These are phyloP conservation scores for Ceratina calcarata DNA, from an alignment of 1,140 invertebrate species.

Conservation along the genomic window DNA sequence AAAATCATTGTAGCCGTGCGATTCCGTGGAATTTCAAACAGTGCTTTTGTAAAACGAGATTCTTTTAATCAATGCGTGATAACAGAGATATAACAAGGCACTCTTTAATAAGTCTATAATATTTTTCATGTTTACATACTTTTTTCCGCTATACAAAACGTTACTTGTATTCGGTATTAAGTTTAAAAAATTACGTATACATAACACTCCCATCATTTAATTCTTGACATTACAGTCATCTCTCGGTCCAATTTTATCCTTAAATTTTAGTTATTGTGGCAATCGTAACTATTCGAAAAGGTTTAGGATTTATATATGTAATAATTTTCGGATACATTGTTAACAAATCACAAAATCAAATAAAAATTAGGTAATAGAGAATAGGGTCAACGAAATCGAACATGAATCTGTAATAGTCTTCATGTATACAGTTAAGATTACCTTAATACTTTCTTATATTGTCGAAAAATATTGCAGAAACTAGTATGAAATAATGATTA, in stretches of 20 bases:
- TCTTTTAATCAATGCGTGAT: conserved; percentile 16
- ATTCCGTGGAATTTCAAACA: conserved; percentile 22
- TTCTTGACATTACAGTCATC: neutral
- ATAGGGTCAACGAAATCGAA: conserved; percentile 7
- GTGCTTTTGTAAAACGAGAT: conserved; percentile 39
- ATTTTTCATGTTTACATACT: neutral
- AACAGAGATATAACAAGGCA: conserved; percentile 50
- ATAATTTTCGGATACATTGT: neutral
- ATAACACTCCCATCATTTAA: conserved; percentile 20
- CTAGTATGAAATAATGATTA: conserved; percentile 19
- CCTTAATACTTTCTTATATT: conserved; percentile 45
- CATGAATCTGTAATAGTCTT: conserved; percentile 13
- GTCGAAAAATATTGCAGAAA: conserved; percentile 29
- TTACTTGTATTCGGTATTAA: neutral
- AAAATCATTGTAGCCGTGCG: conserved; percentile 23
- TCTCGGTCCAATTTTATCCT: neutral
- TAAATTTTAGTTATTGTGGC: neutral
- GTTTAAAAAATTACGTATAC: conserved; percentile 18
- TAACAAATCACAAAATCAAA: neutral
- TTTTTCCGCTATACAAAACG: neutral
- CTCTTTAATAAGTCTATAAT: conserved; percentile 36
- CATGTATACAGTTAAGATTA: conserved; percentile 32
- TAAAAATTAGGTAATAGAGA: neutral
- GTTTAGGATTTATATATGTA: no score
- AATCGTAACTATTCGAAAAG: conserved; percentile 5